These are phyloP conservation scores for Eciton burchellii DNA, from an alignment of 1,140 invertebrate species.

Conservation along the genomic window DNA sequence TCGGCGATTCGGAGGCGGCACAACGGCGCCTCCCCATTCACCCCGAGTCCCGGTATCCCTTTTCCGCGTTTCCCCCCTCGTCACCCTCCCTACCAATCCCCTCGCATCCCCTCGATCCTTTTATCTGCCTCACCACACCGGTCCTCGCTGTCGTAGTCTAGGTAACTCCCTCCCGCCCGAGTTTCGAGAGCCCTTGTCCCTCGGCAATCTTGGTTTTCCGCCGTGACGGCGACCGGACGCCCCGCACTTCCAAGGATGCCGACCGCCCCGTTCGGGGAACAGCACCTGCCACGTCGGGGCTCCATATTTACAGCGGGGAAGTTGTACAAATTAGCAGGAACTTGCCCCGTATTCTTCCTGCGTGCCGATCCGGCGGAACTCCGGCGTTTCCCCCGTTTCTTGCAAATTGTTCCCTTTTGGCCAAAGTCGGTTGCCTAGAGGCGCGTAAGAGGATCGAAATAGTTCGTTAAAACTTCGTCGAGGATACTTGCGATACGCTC, in stretches of 20 bases:
- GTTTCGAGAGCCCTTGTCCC: conserved; percentile 63
- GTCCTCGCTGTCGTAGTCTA: conserved; percentile 74
- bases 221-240: conserved; percentile 29
- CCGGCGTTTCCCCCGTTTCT: conserved; percentile 10
- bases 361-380: conserved; percentile 6
- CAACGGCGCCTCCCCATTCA: conserved; percentile 66
- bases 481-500: conserved; percentile 51
- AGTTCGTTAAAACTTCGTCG: conserved; percentile 72
- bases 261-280: not conserved
- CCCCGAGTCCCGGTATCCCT: conserved; percentile 21
- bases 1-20: conserved; percentile 57
- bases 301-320: conserved; percentile 42
- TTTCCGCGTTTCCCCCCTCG: conserved; percentile 32
- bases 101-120: not conserved
- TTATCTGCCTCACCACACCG: not conserved
- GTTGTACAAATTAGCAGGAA: conserved; percentile 53
- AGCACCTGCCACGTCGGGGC: conserved; percentile 8
- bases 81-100: too few relatives aligned
- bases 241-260: conserved; percentile 42
- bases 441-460: conserved; percentile 49
- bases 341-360: conserved; percentile 35
- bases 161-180: conserved; percentile 77
- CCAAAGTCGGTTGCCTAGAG: not conserved
- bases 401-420: conserved; percentile 4
- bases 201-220: conserved; percentile 65